Conservation (phyloP, 2,113 vertebrate genomes). For the Hydropotes inermis region DNA sequence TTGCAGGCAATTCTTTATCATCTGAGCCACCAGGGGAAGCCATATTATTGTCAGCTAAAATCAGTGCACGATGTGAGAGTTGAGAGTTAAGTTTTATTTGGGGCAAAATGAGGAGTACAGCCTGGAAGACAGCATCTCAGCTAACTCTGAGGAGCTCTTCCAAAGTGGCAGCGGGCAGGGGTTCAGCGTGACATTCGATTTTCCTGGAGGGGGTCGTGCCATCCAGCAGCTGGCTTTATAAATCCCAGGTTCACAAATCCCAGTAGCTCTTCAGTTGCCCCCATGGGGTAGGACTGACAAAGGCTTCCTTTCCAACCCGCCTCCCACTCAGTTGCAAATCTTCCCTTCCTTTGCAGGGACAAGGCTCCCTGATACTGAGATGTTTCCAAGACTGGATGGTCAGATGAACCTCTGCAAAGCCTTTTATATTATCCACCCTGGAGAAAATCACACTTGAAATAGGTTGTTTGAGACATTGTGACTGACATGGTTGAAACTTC, state of each 20-base stretch:
- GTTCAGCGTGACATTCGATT: rapidly evolving
- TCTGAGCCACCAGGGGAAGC: neutral
- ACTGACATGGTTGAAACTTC: neutral
- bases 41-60: neutral
- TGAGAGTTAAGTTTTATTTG: neutral
- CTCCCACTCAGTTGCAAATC: rapidly evolving
- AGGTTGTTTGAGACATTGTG: neutral
- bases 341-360: neutral
- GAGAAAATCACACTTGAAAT: neutral
- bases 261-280: too few species aligned
- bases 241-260: neutral
- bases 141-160: neutral
- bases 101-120: neutral
- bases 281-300: rapidly evolving
- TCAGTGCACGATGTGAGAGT: neutral
- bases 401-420: neutral
- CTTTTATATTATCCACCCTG: neutral
- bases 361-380: rapidly evolving
- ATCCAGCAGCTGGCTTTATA: rapidly evolving
- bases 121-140: neutral
- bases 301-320: neutral
- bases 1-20: neutral
- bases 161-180: rapidly evolving
- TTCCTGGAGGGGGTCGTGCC: rapidly evolving
- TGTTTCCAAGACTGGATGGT: neutral